Evolutionary conservation across 2,113 vertebrate genomes (phyloP), one percentile per base, ranked within the genome.

Genomic region (Zeus faber): DNA sequence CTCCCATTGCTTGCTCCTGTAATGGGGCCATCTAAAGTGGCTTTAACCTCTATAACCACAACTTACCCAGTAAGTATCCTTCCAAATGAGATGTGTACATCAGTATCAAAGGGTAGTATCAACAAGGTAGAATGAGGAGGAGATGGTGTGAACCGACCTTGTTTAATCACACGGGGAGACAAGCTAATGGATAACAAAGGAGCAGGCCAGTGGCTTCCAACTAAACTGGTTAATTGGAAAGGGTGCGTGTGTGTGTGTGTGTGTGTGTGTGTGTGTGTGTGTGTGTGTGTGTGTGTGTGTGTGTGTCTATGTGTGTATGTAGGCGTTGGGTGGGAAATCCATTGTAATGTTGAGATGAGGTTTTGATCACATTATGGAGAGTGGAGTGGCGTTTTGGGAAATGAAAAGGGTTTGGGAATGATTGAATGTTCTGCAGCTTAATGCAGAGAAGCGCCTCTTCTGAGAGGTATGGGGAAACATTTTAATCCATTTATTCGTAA

Each of bases 361-460:
- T 16, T 25, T 59, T 21, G 35, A 66, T 65, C 52, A 33, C 52
- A 66, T 83, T 71, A 76, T 57, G 26, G 64, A 50, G 80, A 62
- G 43, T 46, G 18, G 80, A 62, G 43, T 46, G 18, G 20, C 3
- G 26, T 60, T 54, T 46, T 21, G 41, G 33, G 49, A 63, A 46
- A 68, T 66, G 43, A 21, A 39, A 49, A 40, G 20, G 4, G 55
- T 64, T 27, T 7, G 13, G 29, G 33, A 22, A 21, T 45, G 62
- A 65, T 25, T 73, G 55, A 55, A n/a, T 67, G 51, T n/a, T 77
- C 31, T 20, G 22, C 25, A 26, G 59, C 25, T 70, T 68, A 54
- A 60, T 48, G 58, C 43, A 55, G 50, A 54, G n/a, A n/a, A n/a
- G n/a, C n/a, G n/a, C n/a, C n/a, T n/a, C n/a, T n/a, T 37, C n/a